Conservation (phyloP, 2,888 invertebrate genomes). For the Scotopteryx bipunctaria region DNA sequence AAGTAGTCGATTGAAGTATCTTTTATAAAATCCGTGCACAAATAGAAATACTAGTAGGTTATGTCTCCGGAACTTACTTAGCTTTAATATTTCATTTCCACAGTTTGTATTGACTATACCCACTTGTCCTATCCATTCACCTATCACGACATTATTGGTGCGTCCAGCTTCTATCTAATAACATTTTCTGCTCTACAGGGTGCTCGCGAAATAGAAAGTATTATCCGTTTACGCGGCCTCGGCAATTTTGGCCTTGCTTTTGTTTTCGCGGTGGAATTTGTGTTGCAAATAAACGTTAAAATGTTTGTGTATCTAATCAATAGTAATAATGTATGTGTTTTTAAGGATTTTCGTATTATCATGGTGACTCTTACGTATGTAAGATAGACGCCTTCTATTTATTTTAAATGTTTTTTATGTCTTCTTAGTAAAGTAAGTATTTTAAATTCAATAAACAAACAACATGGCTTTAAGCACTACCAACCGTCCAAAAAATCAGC, state of each 20-base stretch:
- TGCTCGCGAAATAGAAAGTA: constrained; percentile 19
- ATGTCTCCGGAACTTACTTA: too few relatives aligned
- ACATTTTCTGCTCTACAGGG: constrained; percentile 21
- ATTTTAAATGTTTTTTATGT: too few relatives aligned
- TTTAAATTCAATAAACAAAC: too few relatives aligned
- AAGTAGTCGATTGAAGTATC: too few relatives aligned
- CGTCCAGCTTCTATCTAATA: constrained; percentile 20
- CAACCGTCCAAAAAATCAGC: too few relatives aligned
- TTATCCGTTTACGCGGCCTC: constrained; percentile 10
- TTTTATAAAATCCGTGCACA: too few relatives aligned
- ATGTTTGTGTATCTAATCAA: neutral
- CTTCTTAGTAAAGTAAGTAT: too few relatives aligned
- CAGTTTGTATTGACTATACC: constrained; percentile 4
- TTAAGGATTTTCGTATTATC: too few relatives aligned
- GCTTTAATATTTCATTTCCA: constrained; percentile 11
- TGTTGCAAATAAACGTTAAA: neutral
- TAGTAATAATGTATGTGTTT: neutral
- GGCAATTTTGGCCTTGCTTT: constrained; percentile 9
- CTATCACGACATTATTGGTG: constrained; percentile 22
- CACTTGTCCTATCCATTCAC: constrained; percentile 19
- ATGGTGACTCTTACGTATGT: too few relatives aligned
- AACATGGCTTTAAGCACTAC: too few relatives aligned
- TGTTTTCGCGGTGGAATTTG: constrained; percentile 9
- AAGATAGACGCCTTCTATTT: too few relatives aligned
- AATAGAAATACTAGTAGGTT: too few relatives aligned